phyloP scores from a whole-genome alignment of 1,140 invertebrate species.

The Oncopeltus fasciatus region DNA sequence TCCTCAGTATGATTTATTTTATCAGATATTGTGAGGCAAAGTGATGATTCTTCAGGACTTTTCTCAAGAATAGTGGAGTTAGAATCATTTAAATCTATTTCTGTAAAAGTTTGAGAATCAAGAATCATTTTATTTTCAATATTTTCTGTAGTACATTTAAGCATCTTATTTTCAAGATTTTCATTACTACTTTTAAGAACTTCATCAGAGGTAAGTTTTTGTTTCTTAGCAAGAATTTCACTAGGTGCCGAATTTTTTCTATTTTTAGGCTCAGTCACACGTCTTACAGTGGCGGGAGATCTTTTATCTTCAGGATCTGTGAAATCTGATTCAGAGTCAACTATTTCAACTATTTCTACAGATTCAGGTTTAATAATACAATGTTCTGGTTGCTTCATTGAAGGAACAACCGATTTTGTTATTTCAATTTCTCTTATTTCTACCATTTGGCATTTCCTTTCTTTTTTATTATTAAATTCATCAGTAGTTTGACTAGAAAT shows the following conservation, averaged over 20 bases:
- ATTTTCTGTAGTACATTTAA: slow-evolving; percentile 19
- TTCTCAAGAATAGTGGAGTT: not conserved
- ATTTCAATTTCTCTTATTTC: slow-evolving; percentile 43
- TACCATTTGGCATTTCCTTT: slow-evolving; percentile 33
- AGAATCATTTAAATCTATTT: not conserved
- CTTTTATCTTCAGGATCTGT: slow-evolving; percentile 36
- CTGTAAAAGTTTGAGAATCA: not conserved
- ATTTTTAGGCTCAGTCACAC: slow-evolving; percentile 20
- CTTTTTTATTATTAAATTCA: slow-evolving; percentile 32
- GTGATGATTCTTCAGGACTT: not conserved
- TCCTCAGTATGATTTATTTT: slow-evolving; percentile 21
- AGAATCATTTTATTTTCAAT: not conserved
- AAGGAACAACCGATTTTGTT: slow-evolving; percentile 33
- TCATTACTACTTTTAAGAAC: slow-evolving; percentile 19
- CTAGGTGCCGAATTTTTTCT: slow-evolving; percentile 21
- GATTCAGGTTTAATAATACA: slow-evolving; percentile 30
- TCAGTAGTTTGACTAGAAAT: too few relatives aligned
- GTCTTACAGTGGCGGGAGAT: slow-evolving; percentile 24
- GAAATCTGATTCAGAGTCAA: slow-evolving; percentile 35
- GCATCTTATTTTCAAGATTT: slow-evolving; percentile 10
- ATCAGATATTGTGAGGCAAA: not conserved
- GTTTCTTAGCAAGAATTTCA: slow-evolving; percentile 25
- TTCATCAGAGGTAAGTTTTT: slow-evolving; percentile 23
- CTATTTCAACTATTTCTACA: slow-evolving; percentile 38
- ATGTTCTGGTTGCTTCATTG: slow-evolving; percentile 35